Base-by-base conservation (phyloP, 35 echinoderm and acorn worm species). In the Heliocidaris erythrogramma region DNA sequence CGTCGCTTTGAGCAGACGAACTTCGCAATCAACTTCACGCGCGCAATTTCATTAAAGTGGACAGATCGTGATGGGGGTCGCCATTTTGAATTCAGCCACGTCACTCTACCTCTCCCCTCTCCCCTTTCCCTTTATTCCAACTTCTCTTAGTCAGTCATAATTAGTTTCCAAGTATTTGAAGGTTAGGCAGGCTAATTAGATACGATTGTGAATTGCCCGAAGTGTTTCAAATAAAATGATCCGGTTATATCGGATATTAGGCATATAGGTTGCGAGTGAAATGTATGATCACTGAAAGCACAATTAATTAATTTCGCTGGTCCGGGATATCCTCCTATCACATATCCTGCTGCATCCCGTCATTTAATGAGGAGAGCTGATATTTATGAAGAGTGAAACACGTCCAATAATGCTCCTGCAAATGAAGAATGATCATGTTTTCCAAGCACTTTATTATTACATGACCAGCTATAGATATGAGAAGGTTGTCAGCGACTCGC, bases 111-210 rank as follows among this genome's bases (percentile, higher is more conserved):
- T 16, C 30, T 16, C 31, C 31, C 87, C 30, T 11, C 10, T 88
- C 4, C 12, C 87, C 12, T 29, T 21, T 86, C 85, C 85, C 85
- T 12, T 0, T 2, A 86, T 86, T 86, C 85, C 85, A 11, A 29
- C 21, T 29, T 30, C 18, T 32, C 85, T 30, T 9, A 47, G 29
- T 32, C 87, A 48, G 47, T 7, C 50, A 18, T 92, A 18, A 92
- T 92, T 92, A 92, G 17, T 59, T 59, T 49, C 91, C 91, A 49
- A 59, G 91, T 92, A 48, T 49, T 92, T 13, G n/a, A 59, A 92
- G 91, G 91, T 59, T 52, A 59, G 91, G 59, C 91, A 92, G 91
- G 91, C 91, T 92, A 92, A 92, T 92, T 92, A 56, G 91, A 92
- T 92, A 92, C 91, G 91, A 92, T 92, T 92, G 91, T 92, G 50